Base-by-base conservation (phyloP, 2,113 vertebrate genomes). In the Hippopotamus amphibius region DNA sequence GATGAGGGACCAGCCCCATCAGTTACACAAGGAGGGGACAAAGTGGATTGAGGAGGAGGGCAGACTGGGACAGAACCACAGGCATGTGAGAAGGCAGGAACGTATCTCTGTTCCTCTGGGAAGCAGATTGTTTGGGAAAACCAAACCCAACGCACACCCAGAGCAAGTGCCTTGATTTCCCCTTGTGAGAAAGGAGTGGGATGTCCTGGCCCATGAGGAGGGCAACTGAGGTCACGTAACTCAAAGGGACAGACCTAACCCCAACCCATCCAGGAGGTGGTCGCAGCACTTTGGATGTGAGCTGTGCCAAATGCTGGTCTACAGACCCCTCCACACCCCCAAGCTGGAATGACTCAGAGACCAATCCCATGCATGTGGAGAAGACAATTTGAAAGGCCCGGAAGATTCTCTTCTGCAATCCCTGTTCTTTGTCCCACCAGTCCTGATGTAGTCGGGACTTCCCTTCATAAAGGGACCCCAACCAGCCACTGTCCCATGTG, bases 211-310 rank as follows among this genome's bases (percentile, higher is more conserved):
- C 63, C 8, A 2, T 0, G 8, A 26, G 46, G 88, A 88, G 17
- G 26, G 26, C 55, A 55, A 17, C 82, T 26, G 33, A 92, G 68
- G 26, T 63, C 68, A 71, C 71, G 68, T 24, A 11, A 93, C 43
- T 77, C 65, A n/a, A 43, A 77, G 84, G 22, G 8, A 28, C 74
- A 88, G 28, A 53, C 6, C 33, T 7, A 26, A 50, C 24, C 24
- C n/a, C 26, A 0, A 16, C 11, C 24, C 41, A 16, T 41, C 6
- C 0, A 57, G 37, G 17, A 13, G 17, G 6, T 12, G 2, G 21
- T 7, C 17, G 50, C 69, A 37, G 33, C 3, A 26, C 24, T 16
- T 48, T 55, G 57, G 33, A 13, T 50, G 66, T 33, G n/a, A 57
- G 71, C 59, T 50, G 26, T 63, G 13, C 46, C 55, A 15, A 30